Base-by-base conservation (phyloP, 2,113 vertebrate genomes). In the Chrysochloris asiatica region DNA sequence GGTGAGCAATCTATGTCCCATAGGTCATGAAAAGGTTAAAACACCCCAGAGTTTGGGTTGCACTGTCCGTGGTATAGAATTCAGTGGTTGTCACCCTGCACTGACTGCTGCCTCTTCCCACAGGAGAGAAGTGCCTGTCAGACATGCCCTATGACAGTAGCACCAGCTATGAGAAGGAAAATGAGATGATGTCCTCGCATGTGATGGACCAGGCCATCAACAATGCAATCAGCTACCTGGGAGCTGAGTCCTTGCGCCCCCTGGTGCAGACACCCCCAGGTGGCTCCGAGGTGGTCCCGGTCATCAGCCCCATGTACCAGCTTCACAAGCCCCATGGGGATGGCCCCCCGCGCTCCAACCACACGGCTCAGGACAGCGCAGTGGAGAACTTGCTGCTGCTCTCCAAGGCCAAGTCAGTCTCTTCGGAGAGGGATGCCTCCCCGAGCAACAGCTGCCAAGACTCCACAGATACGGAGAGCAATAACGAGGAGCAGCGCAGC, bases 161-260 rank as follows among this genome's bases (percentile, higher is more conserved):
- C 47, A 50, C 97, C 56, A 98, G 94, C 96, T 98, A 97, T 3
- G 98, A 98, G 96, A 98, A 98, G 95, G 98, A 98, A 79, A 98
- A 98, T 0, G 99, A 99, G 71, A 97, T 99, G 86, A 99, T 99
- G 98, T 99, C 99, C 96, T 99, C 99, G 0, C 99, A 99, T 0
- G 99, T 99, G 90, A 99, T 99, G 21, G 99, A 99, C 97, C 99
- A 99, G 97, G 99, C 99, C 97, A 99, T 99, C 97, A 99, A 99
- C 97, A 99, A 99, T 0, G 99, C 99, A 96, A 99, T 99, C 97
- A 99, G 98, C 92, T 99, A 99, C 97, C 97, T 99, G 91, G 99
- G 99, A 36, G 99, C 99, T 0, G 99, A 99, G 96, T 99, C 99
- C 4, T 97, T 99, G 94, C 98, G 99, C 30, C 99, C 99, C 1